These are phyloP conservation scores for Tonatia bakeri DNA, from an alignment of 2,113 vertebrate genomes.

Conservation along the genomic window DNA sequence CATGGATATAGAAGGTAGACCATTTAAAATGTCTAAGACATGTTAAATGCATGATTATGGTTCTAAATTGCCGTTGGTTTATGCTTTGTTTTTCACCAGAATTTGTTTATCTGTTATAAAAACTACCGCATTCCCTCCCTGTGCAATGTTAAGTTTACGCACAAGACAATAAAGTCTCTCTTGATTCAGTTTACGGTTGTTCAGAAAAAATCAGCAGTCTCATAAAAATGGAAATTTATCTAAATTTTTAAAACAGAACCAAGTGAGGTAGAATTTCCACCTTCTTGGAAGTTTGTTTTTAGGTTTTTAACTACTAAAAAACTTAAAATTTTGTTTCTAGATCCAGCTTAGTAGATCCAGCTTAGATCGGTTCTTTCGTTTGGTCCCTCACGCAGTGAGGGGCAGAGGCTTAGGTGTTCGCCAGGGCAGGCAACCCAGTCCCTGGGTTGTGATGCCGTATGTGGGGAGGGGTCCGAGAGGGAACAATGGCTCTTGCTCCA, in stretches of 20 bases:
- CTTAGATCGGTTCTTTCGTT: too few relatives aligned
- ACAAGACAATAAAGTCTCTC: neutral
- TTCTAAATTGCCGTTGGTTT: neutral
- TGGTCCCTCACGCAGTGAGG: too few relatives aligned
- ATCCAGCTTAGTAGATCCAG: too few relatives aligned
- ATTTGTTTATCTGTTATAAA: neutral
- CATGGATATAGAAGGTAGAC: neutral
- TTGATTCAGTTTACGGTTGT: neutral
- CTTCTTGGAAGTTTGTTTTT: neutral
- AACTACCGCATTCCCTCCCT: neutral
- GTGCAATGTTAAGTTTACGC: neutral
- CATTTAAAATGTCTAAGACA: neutral
- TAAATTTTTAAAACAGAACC: neutral
- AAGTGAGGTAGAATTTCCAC: neutral
- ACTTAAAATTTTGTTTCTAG: neutral
- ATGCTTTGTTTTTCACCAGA: neutral
- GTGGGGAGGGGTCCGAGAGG: too few relatives aligned
- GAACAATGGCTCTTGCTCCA: too few relatives aligned
- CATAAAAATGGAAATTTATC: neutral
- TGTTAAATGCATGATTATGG: neutral
- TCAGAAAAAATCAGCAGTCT: neutral
- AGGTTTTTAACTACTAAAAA: neutral
- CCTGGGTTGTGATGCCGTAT: too few relatives aligned
- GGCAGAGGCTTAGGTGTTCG: too few relatives aligned
- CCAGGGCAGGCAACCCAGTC: too few relatives aligned